These are phyloP conservation scores for Cyanoliseus patagonus DNA, from an alignment of 2,113 vertebrate genomes.

Conservation along the genomic window DNA sequence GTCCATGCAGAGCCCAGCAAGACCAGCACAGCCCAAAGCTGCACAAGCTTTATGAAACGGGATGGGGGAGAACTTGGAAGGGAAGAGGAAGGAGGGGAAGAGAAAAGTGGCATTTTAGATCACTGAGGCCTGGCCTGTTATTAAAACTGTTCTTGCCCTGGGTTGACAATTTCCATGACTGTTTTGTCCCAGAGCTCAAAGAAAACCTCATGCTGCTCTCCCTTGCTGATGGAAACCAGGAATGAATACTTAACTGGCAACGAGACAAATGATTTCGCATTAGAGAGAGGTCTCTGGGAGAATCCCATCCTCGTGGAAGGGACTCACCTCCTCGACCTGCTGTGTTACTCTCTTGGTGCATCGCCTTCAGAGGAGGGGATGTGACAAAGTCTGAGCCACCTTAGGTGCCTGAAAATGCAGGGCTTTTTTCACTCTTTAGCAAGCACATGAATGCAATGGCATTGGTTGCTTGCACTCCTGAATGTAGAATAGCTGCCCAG, in stretches of 20 bases:
- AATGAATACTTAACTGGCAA: slow-evolving; percentile 28
- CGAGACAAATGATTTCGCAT: neutral
- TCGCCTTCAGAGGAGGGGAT: neutral
- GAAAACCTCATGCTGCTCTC: slow-evolving; percentile 9
- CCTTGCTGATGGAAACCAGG: slow-evolving; percentile 38
- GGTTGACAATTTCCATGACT: slow-evolving; percentile 47
- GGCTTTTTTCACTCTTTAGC: neutral
- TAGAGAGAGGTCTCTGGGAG: neutral
- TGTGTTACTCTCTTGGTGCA: neutral
- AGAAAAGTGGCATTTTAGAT: slow-evolving; percentile 5
- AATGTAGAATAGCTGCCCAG: neutral
- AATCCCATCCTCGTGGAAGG: neutral
- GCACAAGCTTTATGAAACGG: neutral
- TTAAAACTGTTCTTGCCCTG: slow-evolving; percentile 7
- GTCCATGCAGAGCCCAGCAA: neutral
- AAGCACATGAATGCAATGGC: neutral
- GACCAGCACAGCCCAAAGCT: neutral
- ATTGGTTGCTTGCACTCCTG: neutral
- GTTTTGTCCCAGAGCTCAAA: neutral
- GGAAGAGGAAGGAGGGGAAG: neutral
- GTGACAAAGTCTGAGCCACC: neutral
- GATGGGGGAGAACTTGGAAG: neutral
- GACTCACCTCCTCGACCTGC: neutral
- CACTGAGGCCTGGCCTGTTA: neutral
- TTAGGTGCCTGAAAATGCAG: neutral